Evolutionary conservation across 2,888 invertebrate species (phyloP).

Genomic region (Leucophenga maculata): DNA sequence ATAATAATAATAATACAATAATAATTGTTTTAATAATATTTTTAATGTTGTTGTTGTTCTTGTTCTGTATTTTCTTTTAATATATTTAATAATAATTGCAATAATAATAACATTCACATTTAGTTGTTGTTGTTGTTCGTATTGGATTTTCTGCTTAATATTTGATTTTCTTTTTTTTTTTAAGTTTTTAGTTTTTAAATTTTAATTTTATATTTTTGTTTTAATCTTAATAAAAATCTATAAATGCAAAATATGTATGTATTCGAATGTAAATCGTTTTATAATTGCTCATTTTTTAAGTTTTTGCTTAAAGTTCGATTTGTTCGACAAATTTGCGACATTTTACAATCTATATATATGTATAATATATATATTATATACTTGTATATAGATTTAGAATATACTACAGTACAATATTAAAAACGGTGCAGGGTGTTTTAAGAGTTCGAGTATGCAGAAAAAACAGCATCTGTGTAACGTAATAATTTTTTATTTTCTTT

Average conservation of each 20-base stretch:
- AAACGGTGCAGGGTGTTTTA: slow-evolving; percentile 11
- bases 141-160: neutral
- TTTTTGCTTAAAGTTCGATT: slow-evolving; percentile 7
- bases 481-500: slow-evolving; percentile 17
- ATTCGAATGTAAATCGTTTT: slow-evolving; percentile 42
- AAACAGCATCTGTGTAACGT: slow-evolving; percentile 62
- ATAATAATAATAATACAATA: slow-evolving; percentile 40
- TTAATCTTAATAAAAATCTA: slow-evolving; percentile 39
- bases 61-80: slow-evolving; percentile 25
- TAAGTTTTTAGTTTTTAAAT: too few species aligned
- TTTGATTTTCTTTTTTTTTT: too few species aligned
- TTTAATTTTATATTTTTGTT: slow-evolving; percentile 39
- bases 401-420: neutral
- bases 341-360: neutral
- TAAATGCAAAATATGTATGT: slow-evolving; percentile 49
- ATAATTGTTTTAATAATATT: slow-evolving; percentile 46
- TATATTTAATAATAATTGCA: slow-evolving; percentile 20
- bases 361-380: slow-evolving; percentile 2
- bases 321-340: slow-evolving; percentile 29
- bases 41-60: slow-evolving; percentile 31
- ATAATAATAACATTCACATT: slow-evolving; percentile 29
- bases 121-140: slow-evolving; percentile 24
- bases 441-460: slow-evolving; percentile 11
- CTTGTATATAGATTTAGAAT: neutral
- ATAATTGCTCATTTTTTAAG: slow-evolving; percentile 50